Percentiles rank a stretch among this genome's conserved stretches.
Evolutionary conservation across 2,888 invertebrate genomes (phyloP).

Genomic region (Leptinotarsa tumamoca): DNA sequence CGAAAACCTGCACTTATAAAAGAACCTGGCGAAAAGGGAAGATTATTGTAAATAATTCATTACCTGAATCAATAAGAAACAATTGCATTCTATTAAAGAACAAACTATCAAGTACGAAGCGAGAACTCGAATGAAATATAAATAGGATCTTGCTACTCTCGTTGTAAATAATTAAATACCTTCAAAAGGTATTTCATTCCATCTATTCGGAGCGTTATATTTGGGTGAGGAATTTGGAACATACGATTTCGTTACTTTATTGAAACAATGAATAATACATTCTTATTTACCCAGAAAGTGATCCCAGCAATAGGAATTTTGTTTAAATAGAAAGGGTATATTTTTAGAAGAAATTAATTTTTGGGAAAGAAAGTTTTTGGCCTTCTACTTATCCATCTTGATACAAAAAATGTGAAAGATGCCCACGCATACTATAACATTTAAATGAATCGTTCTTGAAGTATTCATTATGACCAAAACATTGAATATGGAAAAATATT

Average conservation of each 20-base stretch:
- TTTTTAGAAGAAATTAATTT: too few relatives aligned
- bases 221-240: background rate
- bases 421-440: background rate
- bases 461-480: too few relatives aligned
- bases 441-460: too few relatives aligned
- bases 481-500: too few relatives aligned
- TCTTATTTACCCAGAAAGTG: background rate
- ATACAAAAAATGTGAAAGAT: too few relatives aligned
- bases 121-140: conserved; percentile 55
- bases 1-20: conserved; percentile 35
- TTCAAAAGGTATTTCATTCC: conserved; percentile 30
- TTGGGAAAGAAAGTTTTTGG: too few relatives aligned
- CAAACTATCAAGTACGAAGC: conserved; percentile 48
- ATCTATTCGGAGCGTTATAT: conserved; percentile 5
- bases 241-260: background rate
- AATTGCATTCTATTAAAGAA: conserved; percentile 52
- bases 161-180: conserved; percentile 50
- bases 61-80: conserved; percentile 52
- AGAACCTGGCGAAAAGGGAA: conserved; percentile 33
- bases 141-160: conserved; percentile 52
- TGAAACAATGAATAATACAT: background rate
- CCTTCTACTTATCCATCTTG: too few relatives aligned
- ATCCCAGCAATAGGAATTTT: too few relatives aligned
- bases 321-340: too few relatives aligned
- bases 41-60: conserved; percentile 48